phyloP scores from a whole-genome alignment of 2,888 invertebrate genomes.

The Sycophila texana region DNA sequence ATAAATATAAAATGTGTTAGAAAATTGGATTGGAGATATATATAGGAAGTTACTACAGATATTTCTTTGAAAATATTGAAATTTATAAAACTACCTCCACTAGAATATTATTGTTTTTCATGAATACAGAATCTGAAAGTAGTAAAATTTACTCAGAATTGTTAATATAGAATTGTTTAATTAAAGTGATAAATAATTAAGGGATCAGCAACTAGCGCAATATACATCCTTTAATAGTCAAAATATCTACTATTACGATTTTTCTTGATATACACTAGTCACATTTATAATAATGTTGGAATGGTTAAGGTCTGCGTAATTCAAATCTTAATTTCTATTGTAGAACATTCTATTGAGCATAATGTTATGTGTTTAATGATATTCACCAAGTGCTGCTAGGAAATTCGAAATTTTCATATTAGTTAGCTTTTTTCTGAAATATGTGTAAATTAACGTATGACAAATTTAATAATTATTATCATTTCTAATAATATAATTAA shows the following conservation, averaged over 20 bases:
- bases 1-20: neutral
- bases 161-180: slow-evolving; percentile 2
- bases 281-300: neutral
- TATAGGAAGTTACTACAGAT: neutral
- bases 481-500: neutral
- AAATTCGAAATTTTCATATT: neutral
- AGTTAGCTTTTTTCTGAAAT: neutral
- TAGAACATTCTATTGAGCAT: neutral
- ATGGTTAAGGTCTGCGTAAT: neutral
- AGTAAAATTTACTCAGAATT: slow-evolving; percentile 7
- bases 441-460: no score
- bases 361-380: no score
- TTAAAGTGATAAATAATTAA: neutral
- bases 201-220: neutral
- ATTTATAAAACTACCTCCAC: neutral
- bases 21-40: neutral
- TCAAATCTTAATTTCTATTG: neutral
- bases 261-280: slow-evolving; percentile 3
- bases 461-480: neutral
- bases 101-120: slow-evolving; percentile 20
- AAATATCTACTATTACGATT: no score
- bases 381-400: no score
- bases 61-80: neutral
- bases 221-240: neutral
- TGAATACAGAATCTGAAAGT: neutral